Evolutionary conservation across 2,113 vertebrate genomes (phyloP).

Genomic region (Mus spicilegus): DNA sequence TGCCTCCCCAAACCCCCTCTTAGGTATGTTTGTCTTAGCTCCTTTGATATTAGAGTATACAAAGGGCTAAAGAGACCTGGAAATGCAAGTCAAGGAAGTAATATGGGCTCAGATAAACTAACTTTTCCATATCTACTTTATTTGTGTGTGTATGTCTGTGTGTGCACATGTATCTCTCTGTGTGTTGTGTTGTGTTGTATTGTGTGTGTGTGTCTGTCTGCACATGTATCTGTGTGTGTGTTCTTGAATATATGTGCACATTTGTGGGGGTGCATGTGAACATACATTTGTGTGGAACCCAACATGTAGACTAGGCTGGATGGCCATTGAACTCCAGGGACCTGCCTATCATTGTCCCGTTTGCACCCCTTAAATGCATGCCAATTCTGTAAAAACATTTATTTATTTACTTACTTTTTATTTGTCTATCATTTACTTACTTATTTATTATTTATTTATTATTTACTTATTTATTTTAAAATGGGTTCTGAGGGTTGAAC

Average conservation of each 20-base stretch:
- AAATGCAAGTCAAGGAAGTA: neutral
- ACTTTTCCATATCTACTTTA: neutral
- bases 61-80: neutral
- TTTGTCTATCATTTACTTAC: no score
- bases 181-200: no score
- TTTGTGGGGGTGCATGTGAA: neutral
- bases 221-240: neutral
- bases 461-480: neutral
- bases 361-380: neutral
- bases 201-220: neutral
- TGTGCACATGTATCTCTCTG: neutral
- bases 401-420: no score
- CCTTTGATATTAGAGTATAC: neutral
- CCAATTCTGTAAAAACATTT: neutral
- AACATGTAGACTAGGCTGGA: neutral
- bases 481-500: neutral
- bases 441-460: no score
- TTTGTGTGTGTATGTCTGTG: no score
- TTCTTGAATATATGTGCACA: neutral
- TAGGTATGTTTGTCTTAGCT: neutral
- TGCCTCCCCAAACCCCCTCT: neutral
- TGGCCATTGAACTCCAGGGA: neutral
- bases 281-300: neutral
- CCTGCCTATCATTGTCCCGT: neutral
- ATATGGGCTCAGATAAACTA: neutral